Evolutionary conservation across 2,888 invertebrate genomes (phyloP), one percentile per base, ranked within the genome.

Genomic region (Cataglyphis albicans): DNA sequence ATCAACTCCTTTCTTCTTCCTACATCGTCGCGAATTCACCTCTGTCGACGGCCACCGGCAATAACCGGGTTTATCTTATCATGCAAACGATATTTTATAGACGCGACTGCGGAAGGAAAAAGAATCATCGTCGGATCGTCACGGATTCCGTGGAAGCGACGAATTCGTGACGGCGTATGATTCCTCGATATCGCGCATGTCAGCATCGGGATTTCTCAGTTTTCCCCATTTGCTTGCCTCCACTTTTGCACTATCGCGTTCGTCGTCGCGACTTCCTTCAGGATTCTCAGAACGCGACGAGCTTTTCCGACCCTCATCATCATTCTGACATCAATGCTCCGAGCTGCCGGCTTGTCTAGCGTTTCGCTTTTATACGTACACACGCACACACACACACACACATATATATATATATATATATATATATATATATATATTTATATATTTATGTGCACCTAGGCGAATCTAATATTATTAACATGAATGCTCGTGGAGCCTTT

Each of bases 121-220:
- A 65, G 29, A 29, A 25, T 78, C 18, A 32, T 76, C 67, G 21
- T 85, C 44, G 80, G 12, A 80, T 52, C 52, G 52, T 52, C 52
- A 52, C 44, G 63, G 48, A 80, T 73, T 67, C 52, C 65, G 57
- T 48, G 48, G 61, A 55, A 61, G 55, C 48, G 67, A 75, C 78
- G 85, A 67, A 74, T 68, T n/a, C 78, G 57, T 32, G 75, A 61
- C 21, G 78, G 78, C 52, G 80, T 52, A 59, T 78, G 89, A 88
- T 85, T 86, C 67, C 86, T 75, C 86, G 86, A 91, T 87, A 87
- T 87, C 86, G 84, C 86, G 78, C 85, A 85, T 87, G 86, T 82
- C 87, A 87, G 82, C 82, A 61, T 84, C 72, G 59, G 64, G 41
- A 68, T 82, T 84, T 80, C 67, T 83, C 57, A 64, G 44, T 32